Evolutionary conservation across 2,888 invertebrate species (phyloP), one percentile per base, ranked within the genome.

Genomic region (Acanthoscelides obtectus): DNA sequence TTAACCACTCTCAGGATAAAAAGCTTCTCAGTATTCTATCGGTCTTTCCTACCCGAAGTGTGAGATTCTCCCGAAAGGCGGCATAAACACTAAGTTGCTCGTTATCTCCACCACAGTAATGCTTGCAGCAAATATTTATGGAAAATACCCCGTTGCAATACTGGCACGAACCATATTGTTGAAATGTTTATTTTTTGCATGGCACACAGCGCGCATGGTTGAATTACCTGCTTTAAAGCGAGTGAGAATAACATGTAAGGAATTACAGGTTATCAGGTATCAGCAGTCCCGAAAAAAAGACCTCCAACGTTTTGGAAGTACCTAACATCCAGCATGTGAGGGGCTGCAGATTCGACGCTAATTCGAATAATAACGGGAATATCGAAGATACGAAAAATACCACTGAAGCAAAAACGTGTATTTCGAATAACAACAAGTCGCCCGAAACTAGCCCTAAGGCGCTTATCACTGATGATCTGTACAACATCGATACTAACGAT

Each of bases 401-500:
- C 72, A 74, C 25, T 22, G 20, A 22, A 68, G 12, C 22, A 4
- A 69, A 20, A 27, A 45, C 69, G 20, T 22, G 22, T 22, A 5
- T 21, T 66, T 75, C 74, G n/a, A 79, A 79, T 71, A 79, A 79
- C 67, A 78, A 78, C 67, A 72, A 71, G 22, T 75, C 77, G 22
- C 77, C 76, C 17, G 75, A 77, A 65, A 76, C 73, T 2, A 74
- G 71, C 12, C 69, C 67, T 19, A 73, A 67, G 75, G 74, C 70
- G 66, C 64, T 71, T 2, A 74, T 71, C 22, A 72, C 75, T 2
- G 73, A 76, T 45, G 73, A 76, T 70, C 71, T 76, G 22, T 75
- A 76, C 45, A 75, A 77, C 64, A 76, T 78, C n/a, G 79, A 79
- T 68, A 78, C 79, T n/a, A 81, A 75, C 64, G 81, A 81, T 69